A percentile compares a stretch with the other conserved stretches of the same genome.
Conservation (phyloP, 2,888 invertebrate genomes). For the Labia minor region DNA sequence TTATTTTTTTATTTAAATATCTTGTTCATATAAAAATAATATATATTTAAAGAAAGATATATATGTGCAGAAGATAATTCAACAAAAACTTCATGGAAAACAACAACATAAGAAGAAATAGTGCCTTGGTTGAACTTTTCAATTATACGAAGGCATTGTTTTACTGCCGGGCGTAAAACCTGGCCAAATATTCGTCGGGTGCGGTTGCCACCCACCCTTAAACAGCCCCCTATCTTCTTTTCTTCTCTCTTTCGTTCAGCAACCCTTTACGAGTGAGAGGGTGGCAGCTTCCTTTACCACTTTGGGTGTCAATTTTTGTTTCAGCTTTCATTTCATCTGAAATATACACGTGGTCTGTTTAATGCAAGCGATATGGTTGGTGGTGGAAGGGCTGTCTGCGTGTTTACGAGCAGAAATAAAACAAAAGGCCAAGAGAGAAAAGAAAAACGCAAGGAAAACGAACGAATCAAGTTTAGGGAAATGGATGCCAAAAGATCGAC, state of each 20-base stretch:
- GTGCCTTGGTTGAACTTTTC: not conserved
- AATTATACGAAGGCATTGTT: slow-evolving; percentile 13
- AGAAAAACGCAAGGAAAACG: too few relatives aligned
- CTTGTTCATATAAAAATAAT: too few relatives aligned
- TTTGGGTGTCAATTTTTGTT: slow-evolving; percentile 9
- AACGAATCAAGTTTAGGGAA: too few relatives aligned
- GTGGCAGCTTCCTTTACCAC: too few relatives aligned
- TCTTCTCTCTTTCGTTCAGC: not conserved
- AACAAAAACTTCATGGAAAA: not conserved
- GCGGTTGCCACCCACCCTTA: not conserved
- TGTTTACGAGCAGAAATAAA: slow-evolving; percentile 7
- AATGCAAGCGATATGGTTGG: not conserved
- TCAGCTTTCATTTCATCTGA: slow-evolving; percentile 1
- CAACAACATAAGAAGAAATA: not conserved
- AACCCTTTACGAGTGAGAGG: too few relatives aligned
- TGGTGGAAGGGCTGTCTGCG: not conserved
- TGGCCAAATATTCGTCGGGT: not conserved
- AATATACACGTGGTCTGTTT: slow-evolving; percentile 7
- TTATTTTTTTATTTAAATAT: too few relatives aligned
- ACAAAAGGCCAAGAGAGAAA: not conserved
- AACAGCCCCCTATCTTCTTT: not conserved
- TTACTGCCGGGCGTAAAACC: slow-evolving; percentile 5
- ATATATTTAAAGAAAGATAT: too few relatives aligned
- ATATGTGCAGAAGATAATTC: too few relatives aligned
- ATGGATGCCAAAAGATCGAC: too few relatives aligned